A percentile compares a stretch with the other conserved stretches of the same genome.
These are phyloP conservation scores for Potorous gilbertii DNA, from an alignment of 2,797 vertebrate genomes.

Conservation along the genomic window DNA sequence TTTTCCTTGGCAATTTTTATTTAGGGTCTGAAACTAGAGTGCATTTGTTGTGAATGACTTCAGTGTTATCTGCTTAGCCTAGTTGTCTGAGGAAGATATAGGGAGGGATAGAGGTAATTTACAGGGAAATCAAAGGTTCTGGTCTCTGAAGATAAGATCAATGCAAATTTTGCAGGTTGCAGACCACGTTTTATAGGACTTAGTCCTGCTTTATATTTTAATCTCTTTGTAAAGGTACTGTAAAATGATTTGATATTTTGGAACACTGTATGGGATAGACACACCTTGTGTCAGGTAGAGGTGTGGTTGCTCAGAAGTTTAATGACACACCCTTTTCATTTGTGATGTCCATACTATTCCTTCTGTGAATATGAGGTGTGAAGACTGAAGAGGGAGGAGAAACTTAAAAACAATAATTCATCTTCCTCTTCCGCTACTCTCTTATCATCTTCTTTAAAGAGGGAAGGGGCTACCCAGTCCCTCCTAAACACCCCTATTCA, in stretches of 20 bases:
- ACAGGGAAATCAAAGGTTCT: constrained; percentile 35
- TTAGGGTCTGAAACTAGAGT: constrained; percentile 25
- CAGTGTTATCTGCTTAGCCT: constrained; percentile 35
- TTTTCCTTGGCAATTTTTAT: background rate
- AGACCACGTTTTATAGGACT: constrained; percentile 31
- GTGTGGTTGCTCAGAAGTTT: background rate
- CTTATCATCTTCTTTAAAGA: background rate
- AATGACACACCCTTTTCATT: background rate
- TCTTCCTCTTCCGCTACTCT: background rate
- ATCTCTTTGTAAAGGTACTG: background rate
- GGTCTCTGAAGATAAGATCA: constrained; percentile 44
- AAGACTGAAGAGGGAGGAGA: background rate
- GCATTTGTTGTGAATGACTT: constrained; percentile 51
- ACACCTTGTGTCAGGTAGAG: background rate
- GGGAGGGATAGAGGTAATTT: constrained; percentile 39
- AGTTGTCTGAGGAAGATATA: constrained; percentile 42
- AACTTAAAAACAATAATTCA: background rate
- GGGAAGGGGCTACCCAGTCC: background rate
- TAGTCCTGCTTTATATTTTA: background rate
- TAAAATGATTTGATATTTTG: background rate
- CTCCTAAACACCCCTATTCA: background rate
- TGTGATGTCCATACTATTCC: background rate
- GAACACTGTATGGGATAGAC: background rate
- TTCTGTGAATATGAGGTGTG: background rate
- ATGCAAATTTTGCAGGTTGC: constrained; percentile 43